Base-by-base conservation (phyloP, 2,888 invertebrate genomes). In the Drosophila meridionalis region DNA sequence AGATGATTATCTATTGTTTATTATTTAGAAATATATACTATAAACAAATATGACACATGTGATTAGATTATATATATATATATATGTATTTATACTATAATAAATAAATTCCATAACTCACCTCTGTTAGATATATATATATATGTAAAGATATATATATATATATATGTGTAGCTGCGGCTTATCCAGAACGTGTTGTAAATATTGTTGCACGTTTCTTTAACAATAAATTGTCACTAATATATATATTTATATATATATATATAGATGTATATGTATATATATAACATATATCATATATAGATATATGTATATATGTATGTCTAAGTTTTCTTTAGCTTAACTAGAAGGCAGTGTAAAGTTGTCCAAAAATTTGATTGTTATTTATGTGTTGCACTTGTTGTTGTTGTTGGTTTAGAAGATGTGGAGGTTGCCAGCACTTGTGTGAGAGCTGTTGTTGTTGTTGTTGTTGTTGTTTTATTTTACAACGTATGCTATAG, bases 401-500 rank as follows among this genome's bases (percentile, higher is more conserved):
- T 61, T 77, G 55, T 47, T 72, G 67, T 28, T 47, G 47, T 28
- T 45, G 43, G 53, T 30, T 43, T 32, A 28, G 47, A 12, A 14
- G 61, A 28, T 34, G 57, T 12, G 48, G 43, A 55, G 20, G 48
- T 57, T 59, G 70, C 47, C 61, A 63, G 26, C 66, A 42, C 59
- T 65, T 47, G 11, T 47, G 47, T 58, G 32, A 58, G 11, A 34
- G 64, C 40, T 53, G 56, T 11, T 57, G 52, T 26, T 69, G 69
- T 12, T 65, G 52, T 0, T 64, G 43, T 26, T 45, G 50, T 8
- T 52, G 40, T 12, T 52, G 32, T 90, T 92, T 92, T 83, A 92
- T 92, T 90, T 92, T 92, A 84, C 92, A 92, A 83, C 91, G 90
- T 81, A 90, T 92, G 78, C 92, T 85, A 82, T 92, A 91, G 82